Base-by-base conservation (phyloP, 1,140 invertebrate genomes). In the Chelonus insularis region DNA sequence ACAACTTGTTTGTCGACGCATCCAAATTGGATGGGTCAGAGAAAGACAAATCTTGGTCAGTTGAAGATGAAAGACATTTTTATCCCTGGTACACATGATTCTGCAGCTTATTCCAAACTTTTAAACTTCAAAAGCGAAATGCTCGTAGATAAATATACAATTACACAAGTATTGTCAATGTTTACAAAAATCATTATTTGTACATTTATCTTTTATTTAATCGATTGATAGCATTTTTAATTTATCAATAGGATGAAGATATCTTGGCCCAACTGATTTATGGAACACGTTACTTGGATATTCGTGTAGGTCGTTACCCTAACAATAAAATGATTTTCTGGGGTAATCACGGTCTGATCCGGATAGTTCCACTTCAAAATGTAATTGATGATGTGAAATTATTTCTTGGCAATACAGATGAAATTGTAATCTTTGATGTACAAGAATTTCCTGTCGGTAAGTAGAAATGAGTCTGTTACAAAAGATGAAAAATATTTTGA, bases 41-140 rank as follows among this genome's bases (percentile, higher is more conserved):
- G 79, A 58, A 75, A 69, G 14, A 14, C 74, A 0, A 65, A 66
- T 2, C 65, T 87, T 1, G 79, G 76, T 0, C 64, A 72, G 12
- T 57, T 81, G 29, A 74, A 70, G 36, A 63, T 88, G 29, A 69
- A 76, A 7, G 78, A 86, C 50, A 64, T 88, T 1, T 86, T 87
- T 59, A 72, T 89, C 48, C 87, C 87, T 0, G 87, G 87, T 8
- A 86, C 85, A 2, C 87, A 89, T 63, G 85, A 89, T 63, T 85
- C 88, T 1, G 86, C 85, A 8, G 80, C 85, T 1, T 87, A 85
- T 66, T 72, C 75, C 2, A 68, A 76, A n/a, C 78, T 83, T 63
- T 71, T 79, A 32, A 69, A 77, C 23, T 65, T 72, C 0, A 41
- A 68, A 11, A 52, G 63, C 0, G 81, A 82, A 25, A 78, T 71